Conservation (phyloP, 1,140 invertebrate genomes). For the Ceratina japonica region DNA sequence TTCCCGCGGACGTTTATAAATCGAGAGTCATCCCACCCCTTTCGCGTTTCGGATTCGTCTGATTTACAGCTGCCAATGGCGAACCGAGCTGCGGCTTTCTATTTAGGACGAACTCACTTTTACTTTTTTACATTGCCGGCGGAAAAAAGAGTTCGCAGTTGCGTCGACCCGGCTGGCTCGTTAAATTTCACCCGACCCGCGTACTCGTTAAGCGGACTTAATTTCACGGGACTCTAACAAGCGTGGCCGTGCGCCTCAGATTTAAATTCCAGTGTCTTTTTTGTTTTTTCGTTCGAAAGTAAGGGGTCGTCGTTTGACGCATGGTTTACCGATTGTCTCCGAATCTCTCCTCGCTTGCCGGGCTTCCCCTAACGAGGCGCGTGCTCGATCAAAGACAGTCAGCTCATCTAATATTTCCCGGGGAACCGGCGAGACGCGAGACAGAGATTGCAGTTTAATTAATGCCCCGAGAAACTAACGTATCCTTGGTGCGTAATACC, state of each 20-base stretch:
- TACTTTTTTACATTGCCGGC: conserved; percentile 12
- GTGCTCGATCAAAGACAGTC: not conserved
- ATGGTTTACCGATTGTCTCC: conserved; percentile 18
- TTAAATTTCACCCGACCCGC: conserved; percentile 35
- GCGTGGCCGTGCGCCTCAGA: not conserved
- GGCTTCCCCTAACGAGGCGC: not conserved
- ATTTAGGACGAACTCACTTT: conserved; percentile 28
- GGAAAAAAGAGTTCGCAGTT: not conserved
- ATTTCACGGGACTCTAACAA: conserved; percentile 56
- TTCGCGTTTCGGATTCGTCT: not conserved
- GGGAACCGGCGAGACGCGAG: too few species aligned
- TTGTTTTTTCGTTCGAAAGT: not conserved
- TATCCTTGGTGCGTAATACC: too few species aligned
- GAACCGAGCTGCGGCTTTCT: not conserved
- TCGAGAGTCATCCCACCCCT: not conserved
- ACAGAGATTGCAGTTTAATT: too few species aligned
- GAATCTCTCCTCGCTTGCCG: not conserved
- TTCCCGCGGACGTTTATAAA: not conserved
- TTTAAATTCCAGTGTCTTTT: conserved; percentile 51
- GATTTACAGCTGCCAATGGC: conserved; percentile 17
- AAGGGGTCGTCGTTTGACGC: not conserved
- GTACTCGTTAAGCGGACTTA: conserved; percentile 56
- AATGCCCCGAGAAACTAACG: not conserved
- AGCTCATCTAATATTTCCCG: too few species aligned
- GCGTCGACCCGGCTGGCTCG: conserved; percentile 8